A percentile compares a stretch with the other conserved stretches of the same genome.
These are phyloP conservation scores for Cladopsammia gracilis DNA, from an alignment of 64 coral and sea anemone genomes.

Conservation along the genomic window DNA sequence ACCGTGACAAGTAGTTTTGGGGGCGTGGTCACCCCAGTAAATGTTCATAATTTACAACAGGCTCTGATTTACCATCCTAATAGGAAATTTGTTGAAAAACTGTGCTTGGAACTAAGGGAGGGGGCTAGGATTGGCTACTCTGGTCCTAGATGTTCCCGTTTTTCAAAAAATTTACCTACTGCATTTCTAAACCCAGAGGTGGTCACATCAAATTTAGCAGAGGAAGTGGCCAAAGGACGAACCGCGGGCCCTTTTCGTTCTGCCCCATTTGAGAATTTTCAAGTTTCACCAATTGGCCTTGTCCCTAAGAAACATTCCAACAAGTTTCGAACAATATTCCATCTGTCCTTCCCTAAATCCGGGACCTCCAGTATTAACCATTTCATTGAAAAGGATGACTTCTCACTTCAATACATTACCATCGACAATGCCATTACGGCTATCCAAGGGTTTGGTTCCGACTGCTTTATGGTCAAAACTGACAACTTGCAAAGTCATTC, in stretches of 20 bases:
- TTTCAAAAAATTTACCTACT: slow-evolving; percentile 19
- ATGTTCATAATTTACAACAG: background rate
- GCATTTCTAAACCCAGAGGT: background rate
- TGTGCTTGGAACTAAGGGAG: background rate
- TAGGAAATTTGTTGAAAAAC: background rate
- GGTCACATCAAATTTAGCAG: background rate
- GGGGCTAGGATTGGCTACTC: slow-evolving; percentile 4
- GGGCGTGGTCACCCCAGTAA: background rate
- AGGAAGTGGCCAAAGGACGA: slow-evolving; percentile 4
- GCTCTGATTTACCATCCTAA: background rate
- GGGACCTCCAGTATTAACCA: background rate
- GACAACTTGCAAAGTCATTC: too few species aligned
- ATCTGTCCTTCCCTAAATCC: background rate
- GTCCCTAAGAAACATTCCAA: too few species aligned
- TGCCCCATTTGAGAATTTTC: slow-evolving; percentile 35
- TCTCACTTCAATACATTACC: too few species aligned
- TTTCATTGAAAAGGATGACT: too few species aligned
- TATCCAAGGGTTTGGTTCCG: too few species aligned
- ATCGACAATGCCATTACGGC: too few species aligned
- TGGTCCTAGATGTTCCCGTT: background rate
- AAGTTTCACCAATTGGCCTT: too few species aligned
- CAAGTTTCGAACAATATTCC: too few species aligned
- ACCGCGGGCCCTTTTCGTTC: background rate
- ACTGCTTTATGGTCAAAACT: too few species aligned
- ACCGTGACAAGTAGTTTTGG: background rate